These are phyloP conservation scores for Sander lucioperca DNA, from an alignment of 2,113 vertebrate species.

Conservation along the genomic window DNA sequence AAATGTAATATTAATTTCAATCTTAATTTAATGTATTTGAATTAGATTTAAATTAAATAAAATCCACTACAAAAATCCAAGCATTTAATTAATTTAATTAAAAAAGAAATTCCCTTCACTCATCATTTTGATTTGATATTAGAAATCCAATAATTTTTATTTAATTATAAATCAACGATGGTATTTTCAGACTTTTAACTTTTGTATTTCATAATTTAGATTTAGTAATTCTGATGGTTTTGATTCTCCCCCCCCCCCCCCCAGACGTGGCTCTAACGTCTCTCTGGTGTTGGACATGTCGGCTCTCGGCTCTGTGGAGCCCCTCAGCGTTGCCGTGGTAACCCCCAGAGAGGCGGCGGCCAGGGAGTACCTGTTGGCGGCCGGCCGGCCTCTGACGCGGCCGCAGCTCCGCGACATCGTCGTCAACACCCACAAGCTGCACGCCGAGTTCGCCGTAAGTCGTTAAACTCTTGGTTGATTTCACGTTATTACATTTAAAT, in stretches of 20 bases:
- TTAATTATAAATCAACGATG: too few species aligned
- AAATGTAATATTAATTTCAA: neutral
- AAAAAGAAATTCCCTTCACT: too few species aligned
- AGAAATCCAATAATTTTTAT: too few species aligned
- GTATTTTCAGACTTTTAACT: too few species aligned
- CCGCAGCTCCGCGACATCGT: slow-evolving; percentile 87
- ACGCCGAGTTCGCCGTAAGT: slow-evolving; percentile 93
- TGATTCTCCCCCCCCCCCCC: neutral
- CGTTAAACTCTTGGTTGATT: too few species aligned
- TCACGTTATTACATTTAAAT: too few species aligned
- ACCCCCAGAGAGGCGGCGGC: slow-evolving; percentile 91
- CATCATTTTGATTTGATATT: too few species aligned
- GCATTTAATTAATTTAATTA: neutral
- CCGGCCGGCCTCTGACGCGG: slow-evolving; percentile 87
- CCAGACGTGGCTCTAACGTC: slow-evolving; percentile 95
- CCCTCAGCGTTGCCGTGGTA: slow-evolving; percentile 84
- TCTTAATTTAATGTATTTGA: neutral
- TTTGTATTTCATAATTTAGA: too few species aligned
- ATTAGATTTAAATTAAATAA: neutral
- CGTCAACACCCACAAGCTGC: slow-evolving; percentile 89
- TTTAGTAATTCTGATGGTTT: too few species aligned
- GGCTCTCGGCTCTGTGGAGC: slow-evolving; percentile 89
- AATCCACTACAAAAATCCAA: neutral
- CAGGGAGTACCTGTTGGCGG: slow-evolving; percentile 92
- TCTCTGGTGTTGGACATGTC: slow-evolving; percentile 97